Evolutionary conservation across 2,888 invertebrate genomes (phyloP), one percentile per base, ranked within the genome.

Genomic region (Anticlea derivata): DNA sequence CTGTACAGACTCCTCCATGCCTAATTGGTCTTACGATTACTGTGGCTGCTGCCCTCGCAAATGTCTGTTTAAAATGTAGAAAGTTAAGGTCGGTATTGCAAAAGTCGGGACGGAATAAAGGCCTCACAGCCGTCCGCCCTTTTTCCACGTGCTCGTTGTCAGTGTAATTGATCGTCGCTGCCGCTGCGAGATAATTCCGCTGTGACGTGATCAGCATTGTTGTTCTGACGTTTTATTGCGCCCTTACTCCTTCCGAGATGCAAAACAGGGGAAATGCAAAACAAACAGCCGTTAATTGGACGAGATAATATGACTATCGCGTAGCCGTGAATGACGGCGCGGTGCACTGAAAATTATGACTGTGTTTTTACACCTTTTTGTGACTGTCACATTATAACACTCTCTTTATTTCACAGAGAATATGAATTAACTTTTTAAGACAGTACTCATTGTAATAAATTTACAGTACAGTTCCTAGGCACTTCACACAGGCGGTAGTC

Each of bases 151-250:
- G 80, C 73, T 78, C 74, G 78, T 83, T 80, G 85, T 80, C 83
- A 80, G 75, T 76, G 82, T 86, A 86, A 88, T 87, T 87, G 87
- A 88, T 89, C 83, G 86, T 77, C 78, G 75, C 72, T 73, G 78
- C 80, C 80, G 78, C 76, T 70, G 80, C 79, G 80, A 86, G 86
- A 86, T 87, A 86, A 86, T 85, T 83, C 84, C 75, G 72, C 60
- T 65, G 78, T 86, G 85, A 86, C 87, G 86, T 86, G 87, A 86
- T 85, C 84, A 80, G 87, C 84, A 86, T 87, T 83, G 81, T 81
- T 80, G 75, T 34, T 34, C 24, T 75, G 71, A 75, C 73, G 75
- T 82, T 83, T 82, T 81, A 83, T 81, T 80, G 73, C 76, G 66
- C 67, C 70, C 70, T 75, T 68, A 67, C 65, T 68, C 67, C 63